Evolutionary conservation across 2,888 invertebrate species (phyloP).

Genomic region (Trimorus sp.): DNA sequence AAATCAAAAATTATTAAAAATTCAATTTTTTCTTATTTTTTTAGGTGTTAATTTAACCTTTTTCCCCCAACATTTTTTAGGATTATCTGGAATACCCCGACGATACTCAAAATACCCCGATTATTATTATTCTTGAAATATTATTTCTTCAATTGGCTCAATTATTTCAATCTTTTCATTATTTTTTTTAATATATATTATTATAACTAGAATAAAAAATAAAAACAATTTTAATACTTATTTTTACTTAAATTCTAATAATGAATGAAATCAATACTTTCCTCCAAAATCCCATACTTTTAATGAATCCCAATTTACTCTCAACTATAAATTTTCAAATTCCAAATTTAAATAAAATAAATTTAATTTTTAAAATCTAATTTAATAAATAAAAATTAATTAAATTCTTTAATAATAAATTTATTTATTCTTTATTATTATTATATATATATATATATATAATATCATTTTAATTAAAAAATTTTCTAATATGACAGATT

Average conservation of each 20-base stretch:
- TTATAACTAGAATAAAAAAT: slow-evolving; percentile 84
- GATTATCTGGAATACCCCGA: slow-evolving; percentile 88
- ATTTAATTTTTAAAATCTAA: too few species aligned
- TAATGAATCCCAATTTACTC: slow-evolving; percentile 82
- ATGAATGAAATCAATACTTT: slow-evolving; percentile 82
- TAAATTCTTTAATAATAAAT: too few species aligned
- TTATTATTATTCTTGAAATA: slow-evolving; percentile 86
- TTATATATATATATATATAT: too few species aligned
- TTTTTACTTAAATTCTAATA: slow-evolving; percentile 83
- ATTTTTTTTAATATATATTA: slow-evolving; percentile 84
- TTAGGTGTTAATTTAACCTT: slow-evolving; percentile 90
- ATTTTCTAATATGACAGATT: slow-evolving; percentile 85
- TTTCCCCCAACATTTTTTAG: slow-evolving; percentile 90
- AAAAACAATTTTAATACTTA: slow-evolving; percentile 76
- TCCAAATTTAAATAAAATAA: too few species aligned
- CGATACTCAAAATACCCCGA: slow-evolving; percentile 90
- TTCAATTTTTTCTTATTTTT: slow-evolving; percentile 88
- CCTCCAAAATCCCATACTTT: slow-evolving; percentile 69
- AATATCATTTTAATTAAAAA: too few species aligned
- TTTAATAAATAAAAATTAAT: too few species aligned
- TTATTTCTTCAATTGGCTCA: slow-evolving; percentile 87
- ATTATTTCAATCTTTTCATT: slow-evolving; percentile 85
- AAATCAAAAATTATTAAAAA: slow-evolving; percentile 85
- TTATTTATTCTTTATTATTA: too few species aligned
- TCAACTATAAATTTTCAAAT: too few species aligned